phyloP scores from a whole-genome alignment of 2,888 invertebrate species.

The Masnerella sp. region DNA sequence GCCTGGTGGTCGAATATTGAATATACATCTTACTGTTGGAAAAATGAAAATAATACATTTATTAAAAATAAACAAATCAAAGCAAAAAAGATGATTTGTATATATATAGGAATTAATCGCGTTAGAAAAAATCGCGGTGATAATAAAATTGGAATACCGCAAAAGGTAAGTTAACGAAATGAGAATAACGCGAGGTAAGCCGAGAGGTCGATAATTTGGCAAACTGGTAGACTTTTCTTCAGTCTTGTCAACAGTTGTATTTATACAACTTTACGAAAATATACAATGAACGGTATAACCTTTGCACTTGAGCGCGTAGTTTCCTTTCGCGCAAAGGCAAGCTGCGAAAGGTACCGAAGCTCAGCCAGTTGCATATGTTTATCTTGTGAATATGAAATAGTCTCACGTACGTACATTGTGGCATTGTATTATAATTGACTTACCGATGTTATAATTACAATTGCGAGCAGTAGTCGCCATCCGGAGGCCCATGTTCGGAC shows the following conservation, averaged over 20 bases:
- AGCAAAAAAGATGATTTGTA: too few species aligned
- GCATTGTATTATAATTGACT: constrained; percentile 78
- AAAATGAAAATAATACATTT: too few species aligned
- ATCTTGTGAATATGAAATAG: constrained; percentile 77
- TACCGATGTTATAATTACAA: constrained; percentile 78
- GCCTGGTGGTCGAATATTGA: too few species aligned
- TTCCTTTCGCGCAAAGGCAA: constrained; percentile 46
- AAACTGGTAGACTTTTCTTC: constrained; percentile 15
- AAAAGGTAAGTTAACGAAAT: not conserved
- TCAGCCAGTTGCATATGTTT: constrained; percentile 68
- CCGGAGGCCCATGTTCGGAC: constrained; percentile 57
- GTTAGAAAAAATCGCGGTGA: too few species aligned
- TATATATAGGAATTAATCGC: too few species aligned
- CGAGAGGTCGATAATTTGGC: constrained; percentile 13
- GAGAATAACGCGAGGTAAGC: not conserved
- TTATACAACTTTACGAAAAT: constrained; percentile 55
- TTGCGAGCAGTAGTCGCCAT: constrained; percentile 70
- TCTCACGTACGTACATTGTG: constrained; percentile 63
- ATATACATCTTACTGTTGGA: too few species aligned
- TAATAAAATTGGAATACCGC: constrained; percentile 1
- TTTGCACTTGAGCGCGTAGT: constrained; percentile 35
- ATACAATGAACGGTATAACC: constrained; percentile 50
- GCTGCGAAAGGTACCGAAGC: constrained; percentile 49
- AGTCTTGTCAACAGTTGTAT: constrained; percentile 48
- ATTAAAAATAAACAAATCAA: too few species aligned